Base-by-base conservation (phyloP, 2,113 vertebrate genomes). In the Felis chaus region DNA sequence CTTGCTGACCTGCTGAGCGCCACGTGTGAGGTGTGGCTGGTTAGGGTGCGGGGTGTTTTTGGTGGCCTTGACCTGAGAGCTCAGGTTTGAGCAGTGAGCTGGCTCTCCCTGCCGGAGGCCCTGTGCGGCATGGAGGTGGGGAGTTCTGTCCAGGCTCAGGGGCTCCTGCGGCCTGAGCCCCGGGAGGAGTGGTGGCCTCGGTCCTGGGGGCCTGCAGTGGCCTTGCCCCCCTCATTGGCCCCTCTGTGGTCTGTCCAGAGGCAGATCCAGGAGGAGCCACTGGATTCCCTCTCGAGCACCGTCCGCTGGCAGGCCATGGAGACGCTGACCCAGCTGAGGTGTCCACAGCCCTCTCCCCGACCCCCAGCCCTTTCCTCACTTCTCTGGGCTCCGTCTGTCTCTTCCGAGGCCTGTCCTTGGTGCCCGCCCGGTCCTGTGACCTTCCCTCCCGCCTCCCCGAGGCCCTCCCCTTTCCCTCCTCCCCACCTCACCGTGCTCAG, bases 261-360 rank as follows among this genome's bases (percentile, higher is more conserved):
- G 76, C 94, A 97, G 97, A 98, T 98, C 53, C 95, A 86, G 96
- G 97, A 98, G 61, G 98, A 98, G 39, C 97, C 98, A 0, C 61
- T 95, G 92, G 97, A 98, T 73, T 97, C 76, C 6, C 97, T 98
- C 23, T 96, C 33, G 1, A 98, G 89, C 29, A 68, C 95, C 0
- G 2, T 53, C 27, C 96, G 83, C 31, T 53, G 12, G 83, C 89
- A 94, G 66, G 97, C 97, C 71, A 96, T 98, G 98, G 92, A 97
- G 94, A 96, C 89, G 25, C 92, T 98, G 94, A 80, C 95, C 1
- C 91, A 96, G 76, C 95, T 98, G 84, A 98, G 97, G 98, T 98
- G 63, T 53, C 89, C 9, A 31, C 1, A 0, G 10, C 27, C 48
- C 31, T 21, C 16, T 50, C 48, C 39, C 29, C 0, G 0, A 0